Evolutionary conservation across 92 coral and sea anemone species (phyloP), one percentile per base, ranked within the genome.

Genomic region (Pocillopora grandis): DNA sequence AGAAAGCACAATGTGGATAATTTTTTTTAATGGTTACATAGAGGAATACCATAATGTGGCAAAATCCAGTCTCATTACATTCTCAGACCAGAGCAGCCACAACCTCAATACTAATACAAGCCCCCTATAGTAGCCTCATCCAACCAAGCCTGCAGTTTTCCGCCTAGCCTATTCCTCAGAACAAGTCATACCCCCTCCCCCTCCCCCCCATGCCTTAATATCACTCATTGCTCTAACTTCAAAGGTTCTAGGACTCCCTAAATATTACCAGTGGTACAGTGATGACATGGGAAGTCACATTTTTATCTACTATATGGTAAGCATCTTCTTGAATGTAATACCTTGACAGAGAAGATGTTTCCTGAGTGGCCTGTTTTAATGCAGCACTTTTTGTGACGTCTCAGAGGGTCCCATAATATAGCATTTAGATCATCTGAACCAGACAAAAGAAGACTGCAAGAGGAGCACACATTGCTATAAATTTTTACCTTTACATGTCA

Each of bases 361-460:
- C 96, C 98, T 62, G 91, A 84, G 86, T 96, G 99, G 12, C 99
- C 99, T 9, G 99, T 96, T 89, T 84, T 90, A 58, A 96, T 90
- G 21, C 86, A 86, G 76, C 92, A 91, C 68, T 80, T 89, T 78
- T 78, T 79, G 42, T 73, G 90, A 81, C 90, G 77, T 31, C 79
- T 83, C 76, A 90, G 77, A 31, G 99, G 98, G 66, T 96, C 99
- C 99, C 99, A 96, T 20, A 96, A 76, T 66, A 96, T 90, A 18
- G 95, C 96, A 83, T 79, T 91, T 42, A 92, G 98, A 77, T 96
- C 99, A 94, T 96, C 99, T 23, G 99, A 96, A 19, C 99, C 99
- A 21, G 99, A 96, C 55, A 95, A 96, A 73, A 96, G 89, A 66
- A 96, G 90, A 60, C 99, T 96, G 79, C 5, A 75, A 76, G 65